Evolutionary conservation across 92 coral and sea anemone genomes (phyloP).

Genomic region (Palythoa grandiflora): DNA sequence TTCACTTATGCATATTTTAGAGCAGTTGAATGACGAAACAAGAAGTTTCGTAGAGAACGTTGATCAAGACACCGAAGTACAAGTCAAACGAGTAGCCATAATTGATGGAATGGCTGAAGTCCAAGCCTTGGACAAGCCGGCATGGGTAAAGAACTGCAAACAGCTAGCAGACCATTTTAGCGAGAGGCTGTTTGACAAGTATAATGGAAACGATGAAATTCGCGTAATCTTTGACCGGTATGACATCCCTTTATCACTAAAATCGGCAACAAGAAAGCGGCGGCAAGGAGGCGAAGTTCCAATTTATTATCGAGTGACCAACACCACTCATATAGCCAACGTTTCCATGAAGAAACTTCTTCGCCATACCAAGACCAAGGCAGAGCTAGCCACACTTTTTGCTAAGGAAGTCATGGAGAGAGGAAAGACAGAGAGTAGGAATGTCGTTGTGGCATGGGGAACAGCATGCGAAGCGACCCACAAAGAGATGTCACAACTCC

Average conservation of each 20-base stretch:
- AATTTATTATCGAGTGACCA: constrained; percentile 51
- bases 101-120: constrained; percentile 44
- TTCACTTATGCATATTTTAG: constrained; percentile 50
- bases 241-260: constrained; percentile 46
- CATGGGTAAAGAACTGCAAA: constrained; percentile 44
- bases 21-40: constrained; percentile 12
- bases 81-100: constrained; percentile 12
- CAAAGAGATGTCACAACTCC: constrained; percentile 19
- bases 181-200: constrained; percentile 11
- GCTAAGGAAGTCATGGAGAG: constrained; percentile 31
- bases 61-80: not conserved
- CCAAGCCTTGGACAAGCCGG: constrained; percentile 41
- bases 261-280: constrained; percentile 33
- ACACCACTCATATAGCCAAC: constrained; percentile 26
- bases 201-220: constrained; percentile 18
- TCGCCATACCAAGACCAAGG: constrained; percentile 52
- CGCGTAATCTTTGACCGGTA: constrained; percentile 50
- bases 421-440: constrained; percentile 10
- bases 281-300: constrained; percentile 48
- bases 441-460: constrained; percentile 27
- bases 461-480: constrained; percentile 40
- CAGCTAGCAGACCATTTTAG: constrained; percentile 54
- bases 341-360: constrained; percentile 41
- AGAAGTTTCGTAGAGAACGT: not conserved
- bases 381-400: constrained; percentile 40